Conservation (phyloP, 2,113 vertebrate genomes). For the Anas platyrhynchos region DNA sequence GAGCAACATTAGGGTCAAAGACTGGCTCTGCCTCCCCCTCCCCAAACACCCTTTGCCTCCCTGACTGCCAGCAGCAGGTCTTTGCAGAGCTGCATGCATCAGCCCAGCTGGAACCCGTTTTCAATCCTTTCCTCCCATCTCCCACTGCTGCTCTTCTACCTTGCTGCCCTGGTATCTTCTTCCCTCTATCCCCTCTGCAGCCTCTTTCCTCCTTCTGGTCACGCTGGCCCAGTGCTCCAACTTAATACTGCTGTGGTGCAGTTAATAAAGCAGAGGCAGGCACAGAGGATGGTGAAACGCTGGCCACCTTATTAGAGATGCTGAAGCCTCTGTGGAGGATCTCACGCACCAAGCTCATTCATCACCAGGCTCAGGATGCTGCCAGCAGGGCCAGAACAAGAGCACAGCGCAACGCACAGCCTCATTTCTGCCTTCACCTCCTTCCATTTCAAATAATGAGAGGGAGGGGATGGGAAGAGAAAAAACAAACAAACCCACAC, state of each 20-base stretch:
- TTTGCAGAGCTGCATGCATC: neutral
- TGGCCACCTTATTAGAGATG: slow-evolving; percentile 44
- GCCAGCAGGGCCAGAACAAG: slow-evolving; percentile 4
- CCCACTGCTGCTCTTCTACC: neutral
- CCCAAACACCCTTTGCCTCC: neutral
- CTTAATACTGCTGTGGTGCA: slow-evolving; percentile 42
- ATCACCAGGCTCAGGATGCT: slow-evolving; percentile 53
- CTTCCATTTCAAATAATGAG: slow-evolving; percentile 2
- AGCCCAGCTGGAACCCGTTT: neutral
- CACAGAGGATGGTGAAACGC: neutral
- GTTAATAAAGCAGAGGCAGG: slow-evolving; percentile 44
- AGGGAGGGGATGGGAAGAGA: neutral
- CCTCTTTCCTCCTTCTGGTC: neutral
- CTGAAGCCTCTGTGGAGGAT: slow-evolving; percentile 43
- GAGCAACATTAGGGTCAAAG: neutral
- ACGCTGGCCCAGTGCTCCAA: neutral
- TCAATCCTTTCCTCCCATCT: neutral
- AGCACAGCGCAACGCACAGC: neutral
- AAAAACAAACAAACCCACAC: neutral
- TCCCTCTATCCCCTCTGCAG: neutral
- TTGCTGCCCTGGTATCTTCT: neutral
- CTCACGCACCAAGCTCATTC: slow-evolving; percentile 45
- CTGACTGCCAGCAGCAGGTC: neutral
- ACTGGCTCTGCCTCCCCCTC: neutral
- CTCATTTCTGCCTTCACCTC: slow-evolving; percentile 19